Evolutionary conservation across 2,113 vertebrate genomes (phyloP), one percentile per base, ranked within the genome.

Genomic region (Oceanites oceanicus): DNA sequence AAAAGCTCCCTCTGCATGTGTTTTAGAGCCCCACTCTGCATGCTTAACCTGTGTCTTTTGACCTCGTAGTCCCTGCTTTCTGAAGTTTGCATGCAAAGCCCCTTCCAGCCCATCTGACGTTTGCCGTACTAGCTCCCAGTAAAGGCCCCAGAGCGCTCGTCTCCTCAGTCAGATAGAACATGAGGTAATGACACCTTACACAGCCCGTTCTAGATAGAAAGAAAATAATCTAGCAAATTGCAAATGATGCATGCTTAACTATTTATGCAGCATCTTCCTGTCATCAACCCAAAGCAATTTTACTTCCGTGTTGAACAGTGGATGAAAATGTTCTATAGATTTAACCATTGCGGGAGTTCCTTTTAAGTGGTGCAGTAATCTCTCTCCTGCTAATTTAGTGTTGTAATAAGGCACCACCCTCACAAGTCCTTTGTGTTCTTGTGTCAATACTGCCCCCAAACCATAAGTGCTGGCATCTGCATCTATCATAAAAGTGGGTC

Each of bases 391-490:
- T 95, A 96, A 96, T 97, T 96, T 95, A 95, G 90, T 94, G 94
- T 96, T 96, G 96, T 93, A 97, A 95, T 92, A 95, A 96, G 96
- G 96, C 96, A 96, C 96, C 96, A 96, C 94, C 96, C 96, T 96
- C 85, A 79, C 66, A 94, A 92, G 77, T 94, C 94, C 94, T 97
- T 94, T 96, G 93, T 96, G 96, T 97, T 97, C 94, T 96, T 90
- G 96, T 97, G 92, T 97, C 96, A 97, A 97, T 92, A 96, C 96
- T 97, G 96, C 96, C 96, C 96, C 96, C 96, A 97, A 96, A 97
- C 96, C 96, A 96, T 94, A 97, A 96, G 85, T 87, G 85, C 93
- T 90, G 90, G 96, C 96, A 97, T 97, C 96, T 97, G 94, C 96
- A 96, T 96, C 92, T 82, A 27, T 95, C 87, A 62, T 68, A 95